These are phyloP conservation scores for Acromyrmex heyeri DNA, from an alignment of 1,140 invertebrate species.

Conservation along the genomic window DNA sequence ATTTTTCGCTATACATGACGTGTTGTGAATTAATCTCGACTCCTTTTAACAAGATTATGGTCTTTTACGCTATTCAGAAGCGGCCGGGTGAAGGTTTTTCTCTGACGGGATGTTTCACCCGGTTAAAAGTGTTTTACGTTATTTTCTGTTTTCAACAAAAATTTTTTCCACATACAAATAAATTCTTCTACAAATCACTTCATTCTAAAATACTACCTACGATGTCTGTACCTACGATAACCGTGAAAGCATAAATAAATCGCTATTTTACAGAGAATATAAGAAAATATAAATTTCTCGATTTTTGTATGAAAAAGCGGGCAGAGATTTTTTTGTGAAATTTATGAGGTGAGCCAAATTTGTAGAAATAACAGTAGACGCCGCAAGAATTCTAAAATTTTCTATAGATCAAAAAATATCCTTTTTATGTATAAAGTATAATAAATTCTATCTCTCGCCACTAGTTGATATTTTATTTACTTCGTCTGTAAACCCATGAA, in stretches of 20 bases:
- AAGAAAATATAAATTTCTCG: constrained; percentile 10
- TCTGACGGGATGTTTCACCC: constrained; percentile 33
- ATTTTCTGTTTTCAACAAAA: neutral
- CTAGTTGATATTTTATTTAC: constrained; percentile 25
- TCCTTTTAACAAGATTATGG: constrained; percentile 35
- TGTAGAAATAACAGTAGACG: constrained; percentile 23
- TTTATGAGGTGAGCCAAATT: constrained; percentile 48
- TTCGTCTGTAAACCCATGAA: constrained; percentile 8
- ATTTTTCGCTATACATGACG: constrained; percentile 42
- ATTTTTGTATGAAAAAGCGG: constrained; percentile 6
- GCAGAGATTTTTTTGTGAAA: neutral
- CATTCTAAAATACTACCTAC: constrained; percentile 17
- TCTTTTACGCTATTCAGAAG: constrained; percentile 16
- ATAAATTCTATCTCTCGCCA: constrained; percentile 33
- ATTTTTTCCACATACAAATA: neutral
- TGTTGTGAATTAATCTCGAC: constrained; percentile 31
- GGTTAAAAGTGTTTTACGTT: constrained; percentile 21
- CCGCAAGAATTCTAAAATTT: constrained; percentile 1
- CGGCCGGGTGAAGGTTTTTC: constrained; percentile 47
- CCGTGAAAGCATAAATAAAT: constrained; percentile 33
- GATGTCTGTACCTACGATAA: neutral
- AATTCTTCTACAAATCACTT: constrained; percentile 30
- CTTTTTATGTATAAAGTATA: constrained; percentile 28
- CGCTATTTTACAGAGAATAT: constrained; percentile 7
- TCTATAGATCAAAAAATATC: neutral